Evolutionary conservation across 2,113 vertebrate species (phyloP), one percentile per base, ranked within the genome.

Genomic region (Cettia cetti): DNA sequence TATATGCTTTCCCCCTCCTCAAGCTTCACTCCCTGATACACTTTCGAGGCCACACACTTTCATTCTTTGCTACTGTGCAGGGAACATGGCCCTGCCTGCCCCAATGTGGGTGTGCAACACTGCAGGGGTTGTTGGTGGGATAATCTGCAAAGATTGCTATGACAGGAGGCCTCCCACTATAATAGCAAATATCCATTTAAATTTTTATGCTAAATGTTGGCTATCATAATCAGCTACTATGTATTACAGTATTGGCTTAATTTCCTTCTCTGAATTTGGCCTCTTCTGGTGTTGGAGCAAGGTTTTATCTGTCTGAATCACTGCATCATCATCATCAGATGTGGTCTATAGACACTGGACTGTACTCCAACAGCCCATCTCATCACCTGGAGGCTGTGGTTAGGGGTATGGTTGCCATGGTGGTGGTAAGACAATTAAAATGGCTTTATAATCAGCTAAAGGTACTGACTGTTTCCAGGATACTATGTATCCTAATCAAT

Each of bases 401-500:
- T 65, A 27, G 56, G 33, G 86, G 23, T 87, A 65, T 84, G 89
- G 96, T 97, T 96, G 91, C 93, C 53, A 95, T 79, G 84, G 94
- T 3, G 53, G 94, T 92, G 69, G 81, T 0, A 7, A 95, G 37
- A 94, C 84, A 92, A 95, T 87, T 89, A 40, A 94, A 94, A 95
- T 60, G 69, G 77, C 74, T 95, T 94, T 95, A 47, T 84, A 95
- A 89, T 74, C 77, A 95, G 74, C 77, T 89, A 84, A 95, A 96
- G 57, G 70, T 92, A 84, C 86, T 0, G 14, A 44, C 91, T 94
- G 95, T 97, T 95, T 97, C 94, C 94, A 94, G 89, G 93, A 94
- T 95, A 94, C 93, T 82, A 72, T 94, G 87, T 79, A 89, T 95
- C 84, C 84, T 89, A 92, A 95, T 97, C 94, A 96, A 87, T 96